Conservation (phyloP, 2,888 invertebrate genomes). For the Machimus atricapillus region DNA sequence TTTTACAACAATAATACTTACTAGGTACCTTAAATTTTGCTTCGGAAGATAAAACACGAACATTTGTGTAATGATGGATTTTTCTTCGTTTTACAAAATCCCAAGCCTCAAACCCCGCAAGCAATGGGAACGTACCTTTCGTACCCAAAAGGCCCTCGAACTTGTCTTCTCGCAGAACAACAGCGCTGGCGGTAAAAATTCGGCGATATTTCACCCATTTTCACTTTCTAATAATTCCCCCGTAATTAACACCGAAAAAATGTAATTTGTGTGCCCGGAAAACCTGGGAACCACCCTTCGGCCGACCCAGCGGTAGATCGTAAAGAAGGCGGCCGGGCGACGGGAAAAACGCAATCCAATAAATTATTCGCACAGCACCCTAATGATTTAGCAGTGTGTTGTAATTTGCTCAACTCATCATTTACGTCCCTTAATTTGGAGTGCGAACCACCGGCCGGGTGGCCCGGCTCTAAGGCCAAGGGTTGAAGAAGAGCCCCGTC, state of each 20-base stretch:
- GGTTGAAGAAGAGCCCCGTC: slow-evolving; percentile 14
- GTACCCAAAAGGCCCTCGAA: not conserved
- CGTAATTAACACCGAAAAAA: slow-evolving; percentile 34
- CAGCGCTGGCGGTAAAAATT: not conserved
- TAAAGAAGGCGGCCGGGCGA: not conserved
- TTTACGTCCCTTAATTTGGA: slow-evolving; percentile 45
- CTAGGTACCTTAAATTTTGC: not conserved
- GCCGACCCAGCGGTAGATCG: not conserved
- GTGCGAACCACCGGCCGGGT: slow-evolving; percentile 29
- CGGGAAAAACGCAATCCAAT: slow-evolving; percentile 30
- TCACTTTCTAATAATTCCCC: slow-evolving; percentile 33
- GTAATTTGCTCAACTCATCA: slow-evolving; percentile 47
- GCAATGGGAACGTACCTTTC: not conserved
- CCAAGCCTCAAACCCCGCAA: not conserved
- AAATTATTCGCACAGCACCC: slow-evolving; percentile 46
- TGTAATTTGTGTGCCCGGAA: slow-evolving; percentile 27
- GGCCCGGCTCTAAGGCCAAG: slow-evolving; percentile 12
- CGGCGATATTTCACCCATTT: not conserved
- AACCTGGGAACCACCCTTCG: slow-evolving; percentile 30
- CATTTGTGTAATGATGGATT: not conserved
- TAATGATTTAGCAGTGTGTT: slow-evolving; percentile 46
- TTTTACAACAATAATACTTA: not conserved
- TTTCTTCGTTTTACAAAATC: not conserved
- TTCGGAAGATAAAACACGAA: not conserved
- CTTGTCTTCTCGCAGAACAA: not conserved